Conservation (phyloP, 1,140 invertebrate species). For the Trinorchestia longiramus region DNA sequence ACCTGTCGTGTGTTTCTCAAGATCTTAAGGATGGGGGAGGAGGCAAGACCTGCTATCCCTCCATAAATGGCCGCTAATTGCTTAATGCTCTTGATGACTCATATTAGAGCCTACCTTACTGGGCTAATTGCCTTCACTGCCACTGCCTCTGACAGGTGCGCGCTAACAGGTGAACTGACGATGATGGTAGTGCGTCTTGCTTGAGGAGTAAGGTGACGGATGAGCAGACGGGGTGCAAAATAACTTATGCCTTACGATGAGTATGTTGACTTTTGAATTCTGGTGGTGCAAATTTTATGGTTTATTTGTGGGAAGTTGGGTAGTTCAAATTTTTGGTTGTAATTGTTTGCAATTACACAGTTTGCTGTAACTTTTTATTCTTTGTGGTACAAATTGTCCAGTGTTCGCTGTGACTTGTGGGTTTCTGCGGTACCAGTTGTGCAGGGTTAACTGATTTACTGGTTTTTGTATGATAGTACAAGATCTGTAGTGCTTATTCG, state of each 20-base stretch:
- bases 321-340: not conserved
- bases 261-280: not conserved
- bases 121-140: not conserved
- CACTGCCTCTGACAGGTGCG: not conserved
- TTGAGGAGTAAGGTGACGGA: not conserved
- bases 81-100: not conserved
- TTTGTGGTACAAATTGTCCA: no score
- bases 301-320: not conserved
- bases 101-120: not conserved
- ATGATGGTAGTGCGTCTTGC: not conserved
- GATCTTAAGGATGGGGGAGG: not conserved
- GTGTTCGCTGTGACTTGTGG: no score
- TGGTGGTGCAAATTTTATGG: not conserved
- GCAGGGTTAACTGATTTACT: no score
- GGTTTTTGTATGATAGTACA: no score
- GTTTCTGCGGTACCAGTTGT: no score
- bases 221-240: not conserved
- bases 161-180: not conserved
- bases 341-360: not conserved
- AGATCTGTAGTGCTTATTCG: no score
- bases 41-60: not conserved
- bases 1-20: not conserved
- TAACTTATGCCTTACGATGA: not conserved
- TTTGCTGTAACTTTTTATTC: not conserved
- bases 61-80: not conserved